phyloP scores from a whole-genome alignment of 2,797 vertebrate species.

The Chiroxiphia lanceolata region DNA sequence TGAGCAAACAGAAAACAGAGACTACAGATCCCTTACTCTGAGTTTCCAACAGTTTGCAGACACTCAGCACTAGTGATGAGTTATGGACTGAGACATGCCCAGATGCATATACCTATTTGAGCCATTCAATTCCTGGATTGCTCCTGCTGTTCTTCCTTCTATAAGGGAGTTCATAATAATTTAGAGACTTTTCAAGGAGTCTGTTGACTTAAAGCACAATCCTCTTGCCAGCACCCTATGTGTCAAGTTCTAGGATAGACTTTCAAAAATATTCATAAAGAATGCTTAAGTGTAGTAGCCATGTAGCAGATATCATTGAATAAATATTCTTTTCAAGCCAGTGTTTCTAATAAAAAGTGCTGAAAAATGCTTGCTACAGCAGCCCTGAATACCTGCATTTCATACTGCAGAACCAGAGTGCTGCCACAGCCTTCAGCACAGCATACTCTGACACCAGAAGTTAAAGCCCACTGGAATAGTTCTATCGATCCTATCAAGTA shows the following conservation, averaged over 20 bases:
- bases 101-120: neutral
- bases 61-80: neutral
- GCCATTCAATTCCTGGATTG: neutral
- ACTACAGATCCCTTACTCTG: neutral
- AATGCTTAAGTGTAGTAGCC: neutral
- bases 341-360: neutral
- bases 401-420: neutral
- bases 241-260: neutral
- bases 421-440: neutral
- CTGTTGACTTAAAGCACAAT: neutral
- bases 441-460: neutral
- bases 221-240: neutral
- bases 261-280: neutral
- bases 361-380: neutral
- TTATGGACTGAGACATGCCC: neutral
- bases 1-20: neutral
- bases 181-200: neutral
- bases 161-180: neutral
- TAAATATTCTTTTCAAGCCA: neutral
- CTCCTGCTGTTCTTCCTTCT: neutral
- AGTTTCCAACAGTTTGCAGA: neutral
- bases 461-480: neutral
- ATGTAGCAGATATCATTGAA: neutral
- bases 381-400: neutral
- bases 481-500: neutral